Evolutionary conservation across 2,888 invertebrate species (phyloP), one percentile per base, ranked within the genome.

Genomic region (Euclidia mi): DNA sequence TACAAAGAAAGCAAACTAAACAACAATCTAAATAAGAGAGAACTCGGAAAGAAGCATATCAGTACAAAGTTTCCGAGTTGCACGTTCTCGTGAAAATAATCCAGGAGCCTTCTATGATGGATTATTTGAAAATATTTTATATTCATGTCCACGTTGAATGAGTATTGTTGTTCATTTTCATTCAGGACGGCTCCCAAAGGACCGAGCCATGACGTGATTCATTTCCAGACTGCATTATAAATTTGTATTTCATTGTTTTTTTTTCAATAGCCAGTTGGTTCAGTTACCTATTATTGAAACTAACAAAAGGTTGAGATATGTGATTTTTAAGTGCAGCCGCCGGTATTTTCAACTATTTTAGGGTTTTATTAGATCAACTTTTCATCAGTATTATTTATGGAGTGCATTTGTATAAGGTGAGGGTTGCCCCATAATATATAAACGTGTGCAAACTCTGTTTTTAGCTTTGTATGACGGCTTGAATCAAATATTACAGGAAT

Each of bases 201-300:
- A 84, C 81, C 76, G 76, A 70, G 81, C 77, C 82, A 81, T 88
- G 88, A 88, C 89, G 91, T 90, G 90, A 92, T 91, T 92, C 89
- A 90, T 90, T 91, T 85, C 85, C 88, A 86, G 87, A 88, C 89
- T 90, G 89, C 88, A 91, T 91, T 92, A 91, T 90, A 91, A 90
- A 92, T 92, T 92, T 91, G 91, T 90, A 86, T 85, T 76, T 86
- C 82, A 87, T 91, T 92, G 90, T 91, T 90, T 91, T 88, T 90
- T 90, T 89, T 89, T 83, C 84, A 88, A 74, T 85, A 80, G 80
- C 83, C 83, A 87, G 85, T 87, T 85, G 87, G 83, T 87, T 85
- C 89, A 85, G 87, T 85, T 86, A 87, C 85, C 90, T 87, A 88
- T 92, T 92, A 91, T 91, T 86, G 78, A 72, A 76, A 81, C 76